phyloP scores from a whole-genome alignment of 2,888 invertebrate species.

The Tenodera sinensis region DNA sequence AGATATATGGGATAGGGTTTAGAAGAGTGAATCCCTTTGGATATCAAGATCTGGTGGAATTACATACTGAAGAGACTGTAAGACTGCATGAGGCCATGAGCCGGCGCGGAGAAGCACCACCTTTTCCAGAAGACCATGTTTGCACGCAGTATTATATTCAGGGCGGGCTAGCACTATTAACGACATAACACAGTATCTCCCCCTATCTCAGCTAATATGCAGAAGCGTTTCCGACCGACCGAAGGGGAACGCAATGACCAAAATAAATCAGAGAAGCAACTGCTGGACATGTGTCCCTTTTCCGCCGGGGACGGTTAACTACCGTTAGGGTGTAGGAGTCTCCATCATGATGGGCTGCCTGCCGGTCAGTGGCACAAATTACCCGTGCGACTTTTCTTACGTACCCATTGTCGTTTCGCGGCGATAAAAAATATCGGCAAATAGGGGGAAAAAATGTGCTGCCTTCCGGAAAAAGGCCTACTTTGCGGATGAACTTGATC shows the following conservation, averaged over 20 bases:
- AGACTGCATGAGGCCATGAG: too few species aligned
- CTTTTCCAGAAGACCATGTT: not conserved
- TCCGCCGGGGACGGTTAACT: not conserved
- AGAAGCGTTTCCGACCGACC: not conserved
- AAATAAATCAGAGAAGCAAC: not conserved
- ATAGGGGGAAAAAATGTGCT: not conserved
- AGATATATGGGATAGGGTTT: too few species aligned
- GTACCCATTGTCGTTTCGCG: constrained; percentile 12
- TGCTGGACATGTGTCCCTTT: not conserved
- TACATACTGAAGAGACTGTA: too few species aligned
- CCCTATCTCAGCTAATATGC: not conserved
- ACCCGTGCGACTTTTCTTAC: not conserved
- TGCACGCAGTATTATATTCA: not conserved
- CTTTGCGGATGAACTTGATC: not conserved
- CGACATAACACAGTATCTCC: not conserved
- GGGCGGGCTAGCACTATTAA: not conserved
- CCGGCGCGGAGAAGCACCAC: too few species aligned
- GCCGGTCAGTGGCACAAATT: constrained; percentile 16
- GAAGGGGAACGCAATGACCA: not conserved
- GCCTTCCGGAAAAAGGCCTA: not conserved
- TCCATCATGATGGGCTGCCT: not conserved
- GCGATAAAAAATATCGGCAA: constrained; percentile 6
- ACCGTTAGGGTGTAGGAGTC: not conserved
- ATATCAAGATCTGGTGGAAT: too few species aligned
- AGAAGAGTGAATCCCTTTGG: too few species aligned